These are phyloP conservation scores for Apteryx owenii DNA, from an alignment of 2,113 vertebrate genomes.

Conservation along the genomic window DNA sequence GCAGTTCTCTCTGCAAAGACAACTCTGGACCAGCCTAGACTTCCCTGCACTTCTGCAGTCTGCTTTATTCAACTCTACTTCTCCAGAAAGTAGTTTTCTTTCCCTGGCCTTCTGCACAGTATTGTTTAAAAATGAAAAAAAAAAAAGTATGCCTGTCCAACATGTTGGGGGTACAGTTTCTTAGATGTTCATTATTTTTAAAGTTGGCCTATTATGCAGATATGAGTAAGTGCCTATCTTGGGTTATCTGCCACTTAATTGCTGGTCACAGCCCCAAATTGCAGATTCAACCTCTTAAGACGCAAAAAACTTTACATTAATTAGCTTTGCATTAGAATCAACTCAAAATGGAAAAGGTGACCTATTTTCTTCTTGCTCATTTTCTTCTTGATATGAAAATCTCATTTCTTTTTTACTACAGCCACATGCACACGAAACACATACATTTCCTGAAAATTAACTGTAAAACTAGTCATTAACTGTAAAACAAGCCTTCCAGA, in stretches of 20 bases:
- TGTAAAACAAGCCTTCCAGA: background rate
- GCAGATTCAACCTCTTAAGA: background rate
- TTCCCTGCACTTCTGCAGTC: background rate
- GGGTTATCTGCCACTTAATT: background rate
- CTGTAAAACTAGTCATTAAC: background rate
- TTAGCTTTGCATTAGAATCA: background rate
- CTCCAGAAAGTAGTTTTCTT: background rate
- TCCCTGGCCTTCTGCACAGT: background rate
- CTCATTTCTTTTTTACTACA: background rate
- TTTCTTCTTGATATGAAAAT: background rate
- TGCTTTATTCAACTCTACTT: background rate
- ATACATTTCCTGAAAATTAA: background rate
- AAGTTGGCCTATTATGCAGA: background rate
- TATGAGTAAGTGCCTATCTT: background rate
- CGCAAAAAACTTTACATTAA: background rate
- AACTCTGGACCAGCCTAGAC: background rate
- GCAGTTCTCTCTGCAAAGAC: accelerated
- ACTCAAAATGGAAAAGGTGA: background rate
- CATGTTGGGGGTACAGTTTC: background rate
- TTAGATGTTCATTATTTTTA: background rate
- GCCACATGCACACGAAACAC: background rate
- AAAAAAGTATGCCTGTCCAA: background rate
- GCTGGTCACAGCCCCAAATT: background rate
- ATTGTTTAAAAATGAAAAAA: background rate
- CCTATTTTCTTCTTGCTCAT: background rate